Conservation (phyloP, 2,888 invertebrate species). For the Thyatira batis region DNA sequence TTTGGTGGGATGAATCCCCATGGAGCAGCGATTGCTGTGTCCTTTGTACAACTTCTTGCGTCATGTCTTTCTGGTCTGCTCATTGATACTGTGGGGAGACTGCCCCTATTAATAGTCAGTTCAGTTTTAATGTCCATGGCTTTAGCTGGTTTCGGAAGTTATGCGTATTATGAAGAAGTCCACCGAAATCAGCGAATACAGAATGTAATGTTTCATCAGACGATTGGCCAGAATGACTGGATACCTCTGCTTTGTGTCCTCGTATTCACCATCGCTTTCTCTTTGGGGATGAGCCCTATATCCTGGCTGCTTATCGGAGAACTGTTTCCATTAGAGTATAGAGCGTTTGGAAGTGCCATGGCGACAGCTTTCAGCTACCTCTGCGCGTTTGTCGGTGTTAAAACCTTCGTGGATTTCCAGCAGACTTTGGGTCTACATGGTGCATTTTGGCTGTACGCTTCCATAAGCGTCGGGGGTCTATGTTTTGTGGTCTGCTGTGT, state of each 20-base stretch:
- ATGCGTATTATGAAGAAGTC: conserved; percentile 90
- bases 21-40: conserved; percentile 92
- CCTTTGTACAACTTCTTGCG: conserved; percentile 92
- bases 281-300: conserved; percentile 94
- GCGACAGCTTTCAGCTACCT: conserved; percentile 93
- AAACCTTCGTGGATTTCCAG: conserved; percentile 92
- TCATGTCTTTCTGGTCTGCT: conserved; percentile 91
- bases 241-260: conserved; percentile 91
- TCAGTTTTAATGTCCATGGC: conserved; percentile 93
- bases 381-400: conserved; percentile 93
- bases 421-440: conserved; percentile 89
- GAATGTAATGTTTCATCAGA: conserved; percentile 76
- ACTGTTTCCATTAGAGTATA: conserved; percentile 90
- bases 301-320: conserved; percentile 93
- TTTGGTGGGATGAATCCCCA: conserved; percentile 92
- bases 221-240: conserved; percentile 87
- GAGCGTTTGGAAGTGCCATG: conserved; percentile 93
- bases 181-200: conserved; percentile 81
- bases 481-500: conserved; percentile 93
- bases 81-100: conserved; percentile 92
- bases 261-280: conserved; percentile 92
- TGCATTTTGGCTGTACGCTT: conserved; percentile 94
- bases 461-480: conserved; percentile 89
- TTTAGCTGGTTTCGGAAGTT: conserved; percentile 92
- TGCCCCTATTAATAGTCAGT: conserved; percentile 91